phyloP scores from a whole-genome alignment of 1,140 invertebrate genomes.

The Dendroctonus ponderosae region DNA sequence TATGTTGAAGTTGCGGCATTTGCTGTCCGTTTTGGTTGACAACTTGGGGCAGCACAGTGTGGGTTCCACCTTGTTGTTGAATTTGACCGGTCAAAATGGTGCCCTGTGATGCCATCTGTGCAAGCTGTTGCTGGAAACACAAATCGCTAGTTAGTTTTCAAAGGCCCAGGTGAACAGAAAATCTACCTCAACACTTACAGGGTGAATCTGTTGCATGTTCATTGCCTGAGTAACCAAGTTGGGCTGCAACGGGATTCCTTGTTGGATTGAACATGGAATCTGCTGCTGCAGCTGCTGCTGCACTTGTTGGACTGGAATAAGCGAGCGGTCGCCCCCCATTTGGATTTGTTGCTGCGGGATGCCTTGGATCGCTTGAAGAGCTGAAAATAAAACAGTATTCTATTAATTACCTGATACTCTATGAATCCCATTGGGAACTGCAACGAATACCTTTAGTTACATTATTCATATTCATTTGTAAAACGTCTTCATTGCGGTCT shows the following conservation, averaged over 20 bases:
- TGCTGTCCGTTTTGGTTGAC: constrained; percentile 45
- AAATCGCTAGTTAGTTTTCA: not conserved
- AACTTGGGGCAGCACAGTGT: constrained; percentile 41
- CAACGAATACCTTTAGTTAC: too few species aligned
- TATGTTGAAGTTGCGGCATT: constrained; percentile 51
- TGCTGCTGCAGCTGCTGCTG: constrained; percentile 51
- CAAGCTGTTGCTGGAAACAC: constrained; percentile 42
- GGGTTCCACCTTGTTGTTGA: constrained; percentile 46
- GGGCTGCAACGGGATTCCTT: constrained; percentile 44
- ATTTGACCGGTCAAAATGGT: constrained; percentile 53
- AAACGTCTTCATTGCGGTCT: too few species aligned
- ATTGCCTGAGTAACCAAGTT: constrained; percentile 51
- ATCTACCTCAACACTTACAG: constrained; percentile 43
- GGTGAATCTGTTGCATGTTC: constrained; percentile 55
- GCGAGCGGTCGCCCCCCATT: constrained; percentile 52
- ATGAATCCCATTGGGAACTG: too few species aligned
- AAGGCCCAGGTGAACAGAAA: not conserved
- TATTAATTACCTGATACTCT: too few species aligned
- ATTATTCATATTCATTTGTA: too few species aligned
- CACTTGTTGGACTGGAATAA: constrained; percentile 58
- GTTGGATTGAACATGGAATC: constrained; percentile 42
- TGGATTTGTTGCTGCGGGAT: constrained; percentile 53
- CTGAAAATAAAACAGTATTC: constrained; percentile 18
- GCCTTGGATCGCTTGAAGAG: constrained; percentile 49
- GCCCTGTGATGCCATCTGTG: constrained; percentile 53